These are phyloP conservation scores for Sepiola atlantica DNA, from an alignment of 2,888 invertebrate genomes.

Conservation along the genomic window DNA sequence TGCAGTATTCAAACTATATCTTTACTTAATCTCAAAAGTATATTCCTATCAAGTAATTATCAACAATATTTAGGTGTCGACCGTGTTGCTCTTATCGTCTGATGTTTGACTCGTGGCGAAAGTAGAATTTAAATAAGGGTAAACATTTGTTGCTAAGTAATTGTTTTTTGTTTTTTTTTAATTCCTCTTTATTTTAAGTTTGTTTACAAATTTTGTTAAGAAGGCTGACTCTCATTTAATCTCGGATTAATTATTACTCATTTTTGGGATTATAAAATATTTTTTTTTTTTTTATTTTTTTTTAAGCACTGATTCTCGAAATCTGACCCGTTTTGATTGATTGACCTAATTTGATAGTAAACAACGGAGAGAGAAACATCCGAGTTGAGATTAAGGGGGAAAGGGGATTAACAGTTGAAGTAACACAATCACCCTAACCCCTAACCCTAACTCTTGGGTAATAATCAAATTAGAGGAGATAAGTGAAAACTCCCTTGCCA, in stretches of 20 bases:
- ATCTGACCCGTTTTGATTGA: too few species aligned
- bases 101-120: not conserved
- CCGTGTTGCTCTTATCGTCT: not conserved
- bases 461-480: not conserved
- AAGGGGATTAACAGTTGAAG: not conserved
- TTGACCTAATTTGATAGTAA: not conserved
- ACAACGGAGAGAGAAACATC: not conserved
- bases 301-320: not conserved
- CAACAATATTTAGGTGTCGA: too few species aligned
- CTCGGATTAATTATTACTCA: not conserved
- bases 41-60: too few species aligned
- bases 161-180: not conserved
- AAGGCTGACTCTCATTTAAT: not conserved
- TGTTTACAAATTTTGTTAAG: not conserved
- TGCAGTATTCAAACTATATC: too few species aligned
- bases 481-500: not conserved
- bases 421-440: not conserved
- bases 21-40: too few species aligned
- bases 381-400: not conserved
- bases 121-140: not conserved
- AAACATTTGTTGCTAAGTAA: not conserved
- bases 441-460: too few species aligned
- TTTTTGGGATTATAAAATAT: not conserved
- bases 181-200: not conserved
- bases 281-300: too few species aligned